Base-by-base conservation (phyloP, 2,113 vertebrate species). In the Orthonyx spaldingii region DNA sequence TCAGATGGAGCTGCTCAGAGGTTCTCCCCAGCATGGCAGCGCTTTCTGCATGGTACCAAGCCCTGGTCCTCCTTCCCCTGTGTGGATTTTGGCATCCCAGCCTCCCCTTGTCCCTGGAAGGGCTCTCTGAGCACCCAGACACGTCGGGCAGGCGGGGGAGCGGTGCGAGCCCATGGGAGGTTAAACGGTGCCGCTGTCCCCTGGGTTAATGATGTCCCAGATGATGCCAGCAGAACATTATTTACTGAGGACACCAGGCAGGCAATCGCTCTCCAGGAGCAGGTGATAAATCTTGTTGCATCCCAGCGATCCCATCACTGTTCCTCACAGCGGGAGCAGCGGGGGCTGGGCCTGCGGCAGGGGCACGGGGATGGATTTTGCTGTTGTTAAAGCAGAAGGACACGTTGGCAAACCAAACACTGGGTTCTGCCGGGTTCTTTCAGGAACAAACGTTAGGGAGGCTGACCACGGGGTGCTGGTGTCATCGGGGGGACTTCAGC, bases 231-330 rank as follows among this genome's bases (percentile, higher is more conserved):
- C 90, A 94, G 93, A 92, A n/a, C 86, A 65, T 97, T 96, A 96
- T 96, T 97, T 96, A 95, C 96, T 89, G 95, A 93, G 93, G 95
- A 93, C 94, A 96, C 35, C 6, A 32, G 96, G 75, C 92, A 96
- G 88, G 78, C 96, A 81, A 91, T 96, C 79, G 1, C 84, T 96
- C 96, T 96, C 68, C 32, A 5, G 91, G 79, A 97, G 91, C 77
- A 84, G 96, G 96, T 76, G 79, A 97, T 97, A 94, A 97, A 97
- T 97, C 97, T 97, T 94, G 94, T 89, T 57, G 77, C 81, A 37
- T 96, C 93, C 94, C 94, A 96, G 96, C 57, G 63, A 97, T 93
- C 85, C 95, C 96, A 96, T 95, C 94, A 50, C 74, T 68, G 90
- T n/a, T 96, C 60, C 94, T 95, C 63, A 65, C 70, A 32, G 83